Base-by-base conservation (phyloP, 2,888 invertebrate species). In the Dicranocentrus wangi region DNA sequence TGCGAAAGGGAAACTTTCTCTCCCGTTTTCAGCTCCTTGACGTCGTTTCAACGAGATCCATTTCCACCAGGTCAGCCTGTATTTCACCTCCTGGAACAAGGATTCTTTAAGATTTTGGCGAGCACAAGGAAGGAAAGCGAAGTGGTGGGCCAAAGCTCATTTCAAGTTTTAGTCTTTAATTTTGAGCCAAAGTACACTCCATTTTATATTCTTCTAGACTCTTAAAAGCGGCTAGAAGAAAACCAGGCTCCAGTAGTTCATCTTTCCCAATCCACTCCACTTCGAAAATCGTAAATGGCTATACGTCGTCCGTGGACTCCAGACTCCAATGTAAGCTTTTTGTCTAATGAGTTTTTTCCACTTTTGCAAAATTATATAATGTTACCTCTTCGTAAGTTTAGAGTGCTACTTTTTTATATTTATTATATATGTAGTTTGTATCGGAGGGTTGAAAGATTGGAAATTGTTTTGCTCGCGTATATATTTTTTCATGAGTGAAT, bases 81-180 rank as follows among this genome's bases (percentile, higher is more conserved):
- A 42, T 65, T 15, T 65, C 25, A 65, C 65, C 23, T 65, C 65
- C 7, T 15, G 23, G 42, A 43, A 61, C 10, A 32, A 65, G 65
- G 43, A 65, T 43, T 65, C 23, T 8, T n/a, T 3, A 21, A 65
- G 42, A 42, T 28, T 15, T 28, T 28, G 10, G 32, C 25, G n/a
- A 19, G n/a, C 15, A 8, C 10, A 58, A 23, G 1, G 27, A 58
- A 58, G 7, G 15, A 8, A 58, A 58, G 27, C n/a, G 58, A 17
- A 51, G 43, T n/a, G 51, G 27, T 28, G 27, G 21, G 39, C 63
- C 21, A 21, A 61, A 51, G 19, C 28, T 28, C 68, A 68, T 68
- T 28, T 28, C 68, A 68, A 68, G 51, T 53, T 53, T 68, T 68
- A 68, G 15, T 42, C 42, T 55, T 55, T 55, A 55, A 55, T 55